A percentile compares a stretch with the other conserved stretches of the same genome.
phyloP scores from a whole-genome alignment of 2,888 invertebrate species.

The Agrochola macilenta region DNA sequence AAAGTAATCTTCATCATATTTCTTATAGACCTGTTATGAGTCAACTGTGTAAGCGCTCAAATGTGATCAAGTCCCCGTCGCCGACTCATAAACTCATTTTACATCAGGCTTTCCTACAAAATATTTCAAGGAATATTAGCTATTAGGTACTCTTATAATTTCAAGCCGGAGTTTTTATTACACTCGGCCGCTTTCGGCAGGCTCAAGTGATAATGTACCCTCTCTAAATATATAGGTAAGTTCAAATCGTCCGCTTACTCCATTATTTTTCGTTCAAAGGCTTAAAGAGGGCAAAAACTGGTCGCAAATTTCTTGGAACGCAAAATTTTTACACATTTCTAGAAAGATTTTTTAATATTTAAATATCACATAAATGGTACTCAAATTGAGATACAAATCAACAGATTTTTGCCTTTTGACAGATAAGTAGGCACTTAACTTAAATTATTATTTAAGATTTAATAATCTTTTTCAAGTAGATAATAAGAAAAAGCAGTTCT shows the following conservation, averaged over 20 bases:
- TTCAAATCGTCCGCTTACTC: constrained; percentile 14
- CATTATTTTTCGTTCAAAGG: constrained; percentile 35
- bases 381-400: constrained; percentile 11
- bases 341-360: not conserved
- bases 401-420: not conserved
- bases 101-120: constrained; percentile 70
- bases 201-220: constrained; percentile 42
- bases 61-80: constrained; percentile 57
- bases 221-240: constrained; percentile 37
- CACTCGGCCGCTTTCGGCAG: constrained; percentile 39
- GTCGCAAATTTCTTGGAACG: not conserved
- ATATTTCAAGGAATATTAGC: constrained; percentile 70
- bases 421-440: not conserved
- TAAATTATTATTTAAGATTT: constrained; percentile 3
- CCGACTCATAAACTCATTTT: constrained; percentile 71
- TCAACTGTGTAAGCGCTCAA: constrained; percentile 38
- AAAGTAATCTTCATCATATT: constrained; percentile 9
- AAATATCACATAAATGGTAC: too few species aligned
- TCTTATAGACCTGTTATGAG: constrained; percentile 21
- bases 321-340: constrained; percentile 5
- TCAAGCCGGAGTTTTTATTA: constrained; percentile 67
- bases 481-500: constrained; percentile 1
- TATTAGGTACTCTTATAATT: constrained; percentile 68
- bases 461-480: not conserved
- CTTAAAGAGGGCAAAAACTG: constrained; percentile 18